Percentiles rank a stretch among this genome's conserved stretches.
Evolutionary conservation across 2,797 vertebrate genomes (phyloP).

Genomic region (Anguilla pacifica): DNA sequence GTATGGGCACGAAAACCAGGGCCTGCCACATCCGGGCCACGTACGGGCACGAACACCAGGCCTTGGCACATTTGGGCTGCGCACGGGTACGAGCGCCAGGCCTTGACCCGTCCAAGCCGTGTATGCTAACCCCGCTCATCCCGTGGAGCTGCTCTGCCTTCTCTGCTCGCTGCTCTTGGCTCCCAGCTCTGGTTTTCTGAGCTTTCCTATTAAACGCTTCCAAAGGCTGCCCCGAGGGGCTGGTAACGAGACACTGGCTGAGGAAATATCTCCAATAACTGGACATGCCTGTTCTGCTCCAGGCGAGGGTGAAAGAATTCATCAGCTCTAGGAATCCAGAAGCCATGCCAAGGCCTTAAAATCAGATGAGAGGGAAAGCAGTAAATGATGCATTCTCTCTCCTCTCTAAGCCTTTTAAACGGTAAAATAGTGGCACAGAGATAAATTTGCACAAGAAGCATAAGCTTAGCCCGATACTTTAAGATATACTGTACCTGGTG

Average conservation of each 20-base stretch:
- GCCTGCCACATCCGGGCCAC: too few relatives aligned
- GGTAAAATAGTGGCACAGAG: not conserved
- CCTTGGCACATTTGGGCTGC: too few relatives aligned
- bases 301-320: not conserved
- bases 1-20: too few relatives aligned
- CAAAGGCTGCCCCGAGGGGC: not conserved
- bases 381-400: not conserved
- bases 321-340: not conserved
- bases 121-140: too few relatives aligned
- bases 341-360: not conserved
- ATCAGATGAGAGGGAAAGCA: not conserved
- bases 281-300: not conserved
- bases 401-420: not conserved
- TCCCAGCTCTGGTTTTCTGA: not conserved
- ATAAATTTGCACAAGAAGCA: not conserved
- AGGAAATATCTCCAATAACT: conserved; percentile 4
- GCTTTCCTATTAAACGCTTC: not conserved
- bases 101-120: too few relatives aligned
- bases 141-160: not conserved
- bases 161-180: not conserved
- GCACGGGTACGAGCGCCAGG: too few relatives aligned
- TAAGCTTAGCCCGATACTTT: too few relatives aligned
- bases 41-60: too few relatives aligned
- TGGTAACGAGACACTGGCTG: not conserved
- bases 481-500: too few relatives aligned